phyloP scores from a whole-genome alignment of 2,888 invertebrate genomes.

The Erebia epiphron region DNA sequence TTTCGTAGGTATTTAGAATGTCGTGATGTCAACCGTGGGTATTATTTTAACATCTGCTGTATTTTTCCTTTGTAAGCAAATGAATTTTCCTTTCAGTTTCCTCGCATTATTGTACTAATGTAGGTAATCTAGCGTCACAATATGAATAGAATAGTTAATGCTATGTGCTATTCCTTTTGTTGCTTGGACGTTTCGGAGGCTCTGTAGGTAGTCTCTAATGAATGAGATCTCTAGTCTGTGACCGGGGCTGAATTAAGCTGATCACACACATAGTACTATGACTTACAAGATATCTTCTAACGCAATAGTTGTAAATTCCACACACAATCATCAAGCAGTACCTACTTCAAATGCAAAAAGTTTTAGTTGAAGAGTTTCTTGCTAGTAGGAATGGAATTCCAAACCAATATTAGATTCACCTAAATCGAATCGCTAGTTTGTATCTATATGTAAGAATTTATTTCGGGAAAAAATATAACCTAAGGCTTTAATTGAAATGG shows the following conservation, averaged over 20 bases:
- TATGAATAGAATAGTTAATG: constrained; percentile 18
- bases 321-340: background rate
- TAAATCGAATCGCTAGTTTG: too few species aligned
- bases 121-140: background rate
- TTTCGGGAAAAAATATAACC: too few species aligned
- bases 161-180: constrained; percentile 21
- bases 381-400: too few species aligned
- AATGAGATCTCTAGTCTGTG: constrained; percentile 17
- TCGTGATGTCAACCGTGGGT: too few species aligned
- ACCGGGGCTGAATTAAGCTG: background rate
- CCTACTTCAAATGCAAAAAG: too few species aligned
- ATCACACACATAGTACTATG: background rate
- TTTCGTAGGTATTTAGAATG: too few species aligned
- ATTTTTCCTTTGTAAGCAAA: background rate
- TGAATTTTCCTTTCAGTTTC: background rate
- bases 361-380: too few species aligned
- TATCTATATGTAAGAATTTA: too few species aligned
- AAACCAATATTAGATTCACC: too few species aligned
- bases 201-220: constrained; percentile 7
- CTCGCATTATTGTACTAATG: background rate
- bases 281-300: background rate
- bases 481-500: too few species aligned
- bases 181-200: background rate
- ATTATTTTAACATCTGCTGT: background rate
- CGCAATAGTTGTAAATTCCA: background rate